Evolutionary conservation across 2,113 vertebrate species (phyloP), one percentile per base, ranked within the genome.

Genomic region (Plotosus lineatus): DNA sequence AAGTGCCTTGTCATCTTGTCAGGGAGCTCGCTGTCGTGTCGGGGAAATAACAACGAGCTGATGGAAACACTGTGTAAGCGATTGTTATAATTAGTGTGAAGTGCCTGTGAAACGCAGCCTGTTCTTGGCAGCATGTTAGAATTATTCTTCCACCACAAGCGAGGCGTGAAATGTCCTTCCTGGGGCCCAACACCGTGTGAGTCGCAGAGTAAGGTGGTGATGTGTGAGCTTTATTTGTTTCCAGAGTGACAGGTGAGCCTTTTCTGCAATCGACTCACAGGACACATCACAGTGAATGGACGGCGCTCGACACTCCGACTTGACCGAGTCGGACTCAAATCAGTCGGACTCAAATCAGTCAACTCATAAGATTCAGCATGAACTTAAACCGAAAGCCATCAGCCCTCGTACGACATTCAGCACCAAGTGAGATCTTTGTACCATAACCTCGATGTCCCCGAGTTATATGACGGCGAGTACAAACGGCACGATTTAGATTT

Each of bases 171-270:
- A 68, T 15, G 1, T 28, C 12, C 19, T 78, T 51, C 61, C 76
- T 40, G 31, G 40, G 63, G 36, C 48, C 33, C 11, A 33, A 53
- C 36, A 56, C 44, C 1, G 1, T 38, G 38, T 40, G 23, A 31
- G 3, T 79, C 15, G 42, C 33, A 53, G 26, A 63, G 31, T 42
- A n/a, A 1, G 4, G 14, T 40, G 33, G 40, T 36, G 17, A 40
- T 40, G 28, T 28, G 19, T 10, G 42, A 55, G 51, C 51, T n/a
- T 53, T 53, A 23, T 53, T 53, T 21, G 1, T 21, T 53, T 7
- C 50, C 7, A 51, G 21, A 61, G 81, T 44, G 48, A 46, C 69
- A 75, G 77, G 33, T 79, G 71, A 74, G 66, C 55, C 40, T 66
- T 44, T 83, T 19, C 21, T n/a, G 19, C 1, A 44, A 38, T 26